A percentile compares a stretch with the other conserved stretches of the same genome.
These are phyloP conservation scores for Lepus oiostolus DNA, from an alignment of 2,797 vertebrate genomes.

Conservation along the genomic window DNA sequence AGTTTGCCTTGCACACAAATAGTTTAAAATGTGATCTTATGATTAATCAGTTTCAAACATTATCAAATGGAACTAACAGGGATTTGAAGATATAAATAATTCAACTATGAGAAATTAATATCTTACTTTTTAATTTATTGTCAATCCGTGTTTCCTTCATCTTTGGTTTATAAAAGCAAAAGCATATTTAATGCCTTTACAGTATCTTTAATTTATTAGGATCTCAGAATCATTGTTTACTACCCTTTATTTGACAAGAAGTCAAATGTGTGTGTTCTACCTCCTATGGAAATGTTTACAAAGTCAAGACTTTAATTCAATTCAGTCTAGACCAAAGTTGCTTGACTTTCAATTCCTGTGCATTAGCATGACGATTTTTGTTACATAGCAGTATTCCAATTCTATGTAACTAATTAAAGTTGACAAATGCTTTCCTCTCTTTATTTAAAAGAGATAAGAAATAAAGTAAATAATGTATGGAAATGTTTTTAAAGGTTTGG, in stretches of 20 bases:
- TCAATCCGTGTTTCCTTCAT: constrained; percentile 82
- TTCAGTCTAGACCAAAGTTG: constrained; percentile 83
- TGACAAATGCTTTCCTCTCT: constrained; percentile 69
- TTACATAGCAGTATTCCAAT: constrained; percentile 74
- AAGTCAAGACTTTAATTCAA: constrained; percentile 83
- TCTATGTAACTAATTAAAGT: constrained; percentile 76
- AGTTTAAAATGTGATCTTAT: constrained; percentile 64
- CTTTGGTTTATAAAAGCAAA: constrained; percentile 76
- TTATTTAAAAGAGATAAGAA: constrained; percentile 73
- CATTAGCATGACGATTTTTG: constrained; percentile 82
- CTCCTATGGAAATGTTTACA: constrained; percentile 93
- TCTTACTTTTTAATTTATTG: constrained; percentile 88
- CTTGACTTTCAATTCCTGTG: constrained; percentile 81
- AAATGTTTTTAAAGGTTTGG: constrained; percentile 61
- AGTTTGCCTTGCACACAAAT: constrained; percentile 70
- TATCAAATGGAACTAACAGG: constrained; percentile 73
- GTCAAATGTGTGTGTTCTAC: constrained; percentile 90
- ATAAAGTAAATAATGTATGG: constrained; percentile 65
- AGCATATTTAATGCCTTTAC: constrained; percentile 87
- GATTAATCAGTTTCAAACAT: constrained; percentile 73
- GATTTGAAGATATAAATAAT: constrained; percentile 76
- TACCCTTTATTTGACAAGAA: constrained; percentile 86
- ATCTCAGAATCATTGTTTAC: constrained; percentile 88
- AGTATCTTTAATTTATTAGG: constrained; percentile 90
- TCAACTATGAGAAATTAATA: constrained; percentile 80